Percentiles rank a stretch among this genome's conserved stretches.
Conservation (phyloP, 2,888 invertebrate genomes). For the Rutpela maculata region DNA sequence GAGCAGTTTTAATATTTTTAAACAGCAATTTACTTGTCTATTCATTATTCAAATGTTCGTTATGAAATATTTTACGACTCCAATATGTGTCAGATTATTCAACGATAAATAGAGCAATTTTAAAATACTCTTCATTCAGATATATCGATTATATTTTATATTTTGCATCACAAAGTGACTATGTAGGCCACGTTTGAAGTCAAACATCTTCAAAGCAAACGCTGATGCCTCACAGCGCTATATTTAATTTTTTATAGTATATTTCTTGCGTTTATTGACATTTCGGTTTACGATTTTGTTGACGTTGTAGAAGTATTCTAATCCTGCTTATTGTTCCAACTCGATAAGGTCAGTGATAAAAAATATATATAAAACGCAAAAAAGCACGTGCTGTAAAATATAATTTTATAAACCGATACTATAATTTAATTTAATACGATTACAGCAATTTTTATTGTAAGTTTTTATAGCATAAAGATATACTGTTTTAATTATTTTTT, state of each 20-base stretch:
- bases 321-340: constrained; percentile 7
- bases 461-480: neutral
- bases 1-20: no score
- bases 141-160: neutral
- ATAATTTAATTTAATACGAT: no score
- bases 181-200: constrained; percentile 30
- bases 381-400: neutral
- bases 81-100: neutral
- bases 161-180: constrained; percentile 13
- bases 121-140: neutral
- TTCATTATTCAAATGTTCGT: neutral
- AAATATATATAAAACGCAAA: constrained; percentile 2
- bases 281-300: constrained; percentile 18
- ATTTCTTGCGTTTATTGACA: constrained; percentile 24
- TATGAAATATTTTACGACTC: neutral
- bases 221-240: constrained; percentile 21
- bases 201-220: constrained; percentile 24
- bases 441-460: neutral
- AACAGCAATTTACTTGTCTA: no score
- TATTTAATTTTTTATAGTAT: constrained; percentile 31
- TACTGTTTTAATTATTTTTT: no score
- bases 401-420: neutral
- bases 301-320: constrained; percentile 5
- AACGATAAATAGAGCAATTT: constrained; percentile 14
- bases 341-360: constrained; percentile 8